Percentiles rank a stretch among this genome's conserved stretches.
phyloP scores from a whole-genome alignment of 2,888 invertebrate genomes.

The Marronus borbonicus region DNA sequence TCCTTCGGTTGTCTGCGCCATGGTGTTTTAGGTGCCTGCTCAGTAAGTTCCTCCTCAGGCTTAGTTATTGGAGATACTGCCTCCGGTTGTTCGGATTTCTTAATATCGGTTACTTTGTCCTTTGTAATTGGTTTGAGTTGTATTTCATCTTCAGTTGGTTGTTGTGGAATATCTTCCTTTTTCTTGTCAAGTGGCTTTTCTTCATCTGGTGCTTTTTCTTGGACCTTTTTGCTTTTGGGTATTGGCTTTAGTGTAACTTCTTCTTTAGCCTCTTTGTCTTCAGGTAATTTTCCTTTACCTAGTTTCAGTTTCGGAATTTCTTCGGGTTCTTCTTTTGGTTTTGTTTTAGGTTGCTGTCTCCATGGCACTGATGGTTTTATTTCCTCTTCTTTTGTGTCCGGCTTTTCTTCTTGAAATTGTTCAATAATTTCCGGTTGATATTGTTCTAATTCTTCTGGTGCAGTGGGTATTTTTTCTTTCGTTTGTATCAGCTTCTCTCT shows the following conservation, averaged over 20 bases:
- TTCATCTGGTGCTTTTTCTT: constrained; percentile 61
- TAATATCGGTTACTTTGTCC: constrained; percentile 59
- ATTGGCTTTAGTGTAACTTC: constrained; percentile 66
- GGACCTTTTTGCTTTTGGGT: constrained; percentile 61
- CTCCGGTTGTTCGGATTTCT: constrained; percentile 56
- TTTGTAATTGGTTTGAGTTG: constrained; percentile 58
- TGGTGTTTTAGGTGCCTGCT: constrained; percentile 41
- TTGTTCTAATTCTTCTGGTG: constrained; percentile 60
- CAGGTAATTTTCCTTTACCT: constrained; percentile 67
- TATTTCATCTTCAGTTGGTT: constrained; percentile 67
- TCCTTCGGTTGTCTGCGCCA: constrained; percentile 46
- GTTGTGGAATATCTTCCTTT: constrained; percentile 67
- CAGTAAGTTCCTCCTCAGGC: constrained; percentile 58
- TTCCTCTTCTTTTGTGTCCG: constrained; percentile 59
- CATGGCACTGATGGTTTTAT: constrained; percentile 64
- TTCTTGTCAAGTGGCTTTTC: constrained; percentile 64
- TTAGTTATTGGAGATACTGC: constrained; percentile 57
- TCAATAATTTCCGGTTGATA: constrained; percentile 69
- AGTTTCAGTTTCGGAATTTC: constrained; percentile 64
- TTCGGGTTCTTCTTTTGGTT: constrained; percentile 61
- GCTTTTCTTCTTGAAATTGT: constrained; percentile 62
- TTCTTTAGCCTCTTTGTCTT: constrained; percentile 63
- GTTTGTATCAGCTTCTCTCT: constrained; percentile 56
- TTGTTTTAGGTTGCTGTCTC: constrained; percentile 67
- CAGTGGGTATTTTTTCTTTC: constrained; percentile 55